These are phyloP conservation scores for Oikopleura vanhoeffeni DNA, from an alignment of 23 tunicate genomes.

Conservation along the genomic window DNA sequence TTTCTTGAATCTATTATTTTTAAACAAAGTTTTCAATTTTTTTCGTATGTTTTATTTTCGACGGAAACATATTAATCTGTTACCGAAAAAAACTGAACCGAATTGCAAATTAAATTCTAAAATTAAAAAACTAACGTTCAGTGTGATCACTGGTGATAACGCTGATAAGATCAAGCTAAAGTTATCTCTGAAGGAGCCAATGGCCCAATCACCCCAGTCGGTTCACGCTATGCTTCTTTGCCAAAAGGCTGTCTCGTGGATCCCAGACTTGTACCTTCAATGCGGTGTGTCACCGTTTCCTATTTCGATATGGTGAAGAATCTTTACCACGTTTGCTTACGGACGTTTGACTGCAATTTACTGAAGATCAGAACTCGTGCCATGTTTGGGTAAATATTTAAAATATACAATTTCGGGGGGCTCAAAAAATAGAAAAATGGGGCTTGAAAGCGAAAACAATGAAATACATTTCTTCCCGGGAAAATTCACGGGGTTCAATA, in stretches of 20 bases:
- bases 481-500: no score
- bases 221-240: constrained; percentile 64
- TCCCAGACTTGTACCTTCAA: constrained; percentile 81
- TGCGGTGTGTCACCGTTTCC: constrained; percentile 97
- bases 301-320: constrained; percentile 82
- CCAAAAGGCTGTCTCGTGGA: constrained; percentile 35
- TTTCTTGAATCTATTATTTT: no score
- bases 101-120: no score
- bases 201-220: constrained; percentile 91
- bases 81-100: no score
- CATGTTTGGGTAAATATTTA: constrained; percentile 30
- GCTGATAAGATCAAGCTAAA: constrained; percentile 76
- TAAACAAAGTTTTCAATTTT: no score
- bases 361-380: constrained; percentile 67
- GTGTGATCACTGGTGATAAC: constrained; percentile 77
- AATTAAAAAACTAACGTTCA: no score
- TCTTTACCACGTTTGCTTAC: constrained; percentile 73
- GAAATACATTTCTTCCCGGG: no score
- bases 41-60: no score
- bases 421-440: no score
- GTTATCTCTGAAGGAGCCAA: constrained; percentile 96
- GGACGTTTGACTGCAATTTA: constrained; percentile 79
- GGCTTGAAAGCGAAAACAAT: no score
- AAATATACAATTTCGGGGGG: no score
- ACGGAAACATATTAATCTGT: no score